Evolutionary conservation across 2,797 vertebrate species (phyloP), one percentile per base, ranked within the genome.

Genomic region (Hemibagrus guttatus): DNA sequence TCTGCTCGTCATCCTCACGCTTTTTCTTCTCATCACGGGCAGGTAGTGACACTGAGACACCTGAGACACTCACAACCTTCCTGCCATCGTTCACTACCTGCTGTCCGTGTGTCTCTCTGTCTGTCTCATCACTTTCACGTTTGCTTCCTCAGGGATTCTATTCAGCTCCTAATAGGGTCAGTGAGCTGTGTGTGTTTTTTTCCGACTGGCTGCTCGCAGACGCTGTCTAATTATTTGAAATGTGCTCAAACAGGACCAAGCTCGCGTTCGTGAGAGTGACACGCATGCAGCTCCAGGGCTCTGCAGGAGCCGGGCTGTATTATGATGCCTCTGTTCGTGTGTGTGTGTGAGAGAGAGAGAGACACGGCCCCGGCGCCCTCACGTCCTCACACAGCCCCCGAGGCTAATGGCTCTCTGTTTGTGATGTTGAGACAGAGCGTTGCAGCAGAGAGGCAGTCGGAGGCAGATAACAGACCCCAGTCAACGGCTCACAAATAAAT

Each of bases 21-120:
- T 99, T 86, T 99, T 99, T 94, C 97, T 99, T 92, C 95, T 99
- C 87, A 99, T 99, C 94, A 99, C 98, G 68, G 98, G 98, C 87
- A 96, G 98, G 98, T 99, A 96, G 95, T 80, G 35, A 61, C 28
- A 84, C 61, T 46, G 39, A 42, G 21, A 75, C 46, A 23, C 63
- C 59, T 49, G 46, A 49, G 46, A 49, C 46, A 49, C 46, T 49
- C 6, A 75, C 46, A 23, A n/a, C 72, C 59, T 68, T 69, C 54
- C 52, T 56, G 52, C 35, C 56, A 49, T 39, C 52, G 9, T 17
- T 84, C 28, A 69, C 66, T 39, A 71, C 28, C 54, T 69, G 8
- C n/a, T 78, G n/a, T 63, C 74, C 28, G 28, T 28, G 16, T 69
- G 81, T 35, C 59, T 56, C 35, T n/a, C 69, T 89, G 84, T 59